Percentiles rank a stretch among this genome's conserved stretches.
phyloP scores from a whole-genome alignment of 2,888 invertebrate species.

The Neria commutata region DNA sequence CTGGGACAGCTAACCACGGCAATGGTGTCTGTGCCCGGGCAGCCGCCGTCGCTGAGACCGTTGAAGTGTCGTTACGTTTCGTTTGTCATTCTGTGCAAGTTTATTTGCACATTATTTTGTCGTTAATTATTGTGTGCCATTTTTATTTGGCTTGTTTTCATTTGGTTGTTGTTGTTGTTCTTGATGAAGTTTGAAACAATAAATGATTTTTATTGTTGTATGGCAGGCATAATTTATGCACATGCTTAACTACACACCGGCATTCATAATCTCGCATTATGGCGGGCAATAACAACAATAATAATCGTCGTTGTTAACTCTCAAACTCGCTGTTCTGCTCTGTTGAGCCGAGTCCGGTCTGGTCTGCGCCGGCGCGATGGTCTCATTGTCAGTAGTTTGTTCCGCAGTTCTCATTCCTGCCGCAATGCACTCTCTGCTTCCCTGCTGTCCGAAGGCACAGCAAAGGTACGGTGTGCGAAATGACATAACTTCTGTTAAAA shows the following conservation, averaged over 20 bases:
- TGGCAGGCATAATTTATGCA: constrained; percentile 38
- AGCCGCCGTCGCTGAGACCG: not conserved
- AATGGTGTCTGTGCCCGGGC: too few relatives aligned
- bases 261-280: constrained; percentile 31
- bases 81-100: constrained; percentile 34
- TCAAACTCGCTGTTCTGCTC: too few relatives aligned
- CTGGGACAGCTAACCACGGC: not conserved
- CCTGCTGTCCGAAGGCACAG: too few relatives aligned
- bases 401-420: not conserved
- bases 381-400: too few relatives aligned
- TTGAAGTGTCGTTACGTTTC: constrained; percentile 12
- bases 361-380: too few relatives aligned
- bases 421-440: not conserved
- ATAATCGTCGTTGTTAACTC: not conserved
- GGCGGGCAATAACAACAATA: constrained; percentile 1
- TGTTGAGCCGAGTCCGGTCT: too few relatives aligned
- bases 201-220: constrained; percentile 21
- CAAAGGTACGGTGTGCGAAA: too few relatives aligned
- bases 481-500: too few relatives aligned
- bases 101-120: constrained; percentile 41
- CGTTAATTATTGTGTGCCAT: constrained; percentile 34
- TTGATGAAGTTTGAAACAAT: constrained; percentile 26
- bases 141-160: constrained; percentile 8
- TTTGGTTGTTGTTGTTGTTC: too few relatives aligned
- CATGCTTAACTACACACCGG: constrained; percentile 37